Conservation (phyloP, 2,888 invertebrate species). For the Nephrotoma guestfalica region DNA sequence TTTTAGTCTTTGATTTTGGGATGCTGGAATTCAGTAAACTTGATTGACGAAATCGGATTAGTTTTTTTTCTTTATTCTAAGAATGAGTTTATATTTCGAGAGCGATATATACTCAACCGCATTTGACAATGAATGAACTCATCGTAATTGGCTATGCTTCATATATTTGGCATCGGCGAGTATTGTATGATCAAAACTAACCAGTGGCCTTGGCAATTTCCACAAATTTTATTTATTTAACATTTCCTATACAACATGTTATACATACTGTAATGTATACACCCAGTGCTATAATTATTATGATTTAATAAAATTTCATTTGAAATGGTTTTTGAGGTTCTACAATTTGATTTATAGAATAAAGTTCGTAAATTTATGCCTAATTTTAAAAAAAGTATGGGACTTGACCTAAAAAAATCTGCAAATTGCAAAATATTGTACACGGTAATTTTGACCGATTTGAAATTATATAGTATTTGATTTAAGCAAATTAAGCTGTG, state of each 20-base stretch:
- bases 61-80: neutral
- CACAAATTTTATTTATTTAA: neutral
- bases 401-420: too few relatives aligned
- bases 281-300: neutral
- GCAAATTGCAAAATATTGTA: too few relatives aligned
- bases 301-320: too few relatives aligned
- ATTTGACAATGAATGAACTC: neutral
- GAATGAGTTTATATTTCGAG: neutral
- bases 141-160: neutral
- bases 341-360: too few relatives aligned
- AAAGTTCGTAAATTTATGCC: too few relatives aligned
- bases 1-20: neutral
- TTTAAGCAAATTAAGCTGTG: too few relatives aligned
- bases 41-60: neutral
- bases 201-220: neutral
- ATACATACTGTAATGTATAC: neutral
- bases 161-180: neutral
- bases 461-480: too few relatives aligned
- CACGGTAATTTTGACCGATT: too few relatives aligned
- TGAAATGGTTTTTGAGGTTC: too few relatives aligned
- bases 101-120: neutral
- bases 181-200: neutral
- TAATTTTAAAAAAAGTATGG: too few relatives aligned
- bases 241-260: neutral
- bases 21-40: neutral